phyloP scores from a whole-genome alignment of 2,888 invertebrate species.

The Endomychus coccineus region DNA sequence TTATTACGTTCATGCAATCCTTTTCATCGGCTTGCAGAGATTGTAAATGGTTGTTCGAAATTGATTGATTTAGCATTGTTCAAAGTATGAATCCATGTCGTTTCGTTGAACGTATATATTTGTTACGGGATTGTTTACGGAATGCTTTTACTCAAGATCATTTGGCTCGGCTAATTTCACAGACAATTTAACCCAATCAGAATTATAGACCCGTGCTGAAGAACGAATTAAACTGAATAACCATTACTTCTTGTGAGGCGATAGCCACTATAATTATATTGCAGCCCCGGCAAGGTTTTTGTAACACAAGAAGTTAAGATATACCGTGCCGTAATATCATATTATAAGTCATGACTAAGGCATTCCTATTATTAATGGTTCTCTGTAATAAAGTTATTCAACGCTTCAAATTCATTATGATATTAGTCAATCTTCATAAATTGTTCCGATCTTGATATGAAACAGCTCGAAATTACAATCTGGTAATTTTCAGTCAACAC shows the following conservation, averaged over 20 bases:
- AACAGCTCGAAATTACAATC: too few species aligned
- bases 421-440: slow-evolving; percentile 10
- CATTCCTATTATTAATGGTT: slow-evolving; percentile 11
- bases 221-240: slow-evolving; percentile 12
- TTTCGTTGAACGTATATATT: too few species aligned
- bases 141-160: too few species aligned
- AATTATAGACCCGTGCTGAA: slow-evolving; percentile 9
- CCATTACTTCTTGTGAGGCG: slow-evolving; percentile 12
- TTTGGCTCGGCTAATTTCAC: slow-evolving; percentile 15
- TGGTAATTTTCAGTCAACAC: too few species aligned
- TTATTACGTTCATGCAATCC: too few species aligned
- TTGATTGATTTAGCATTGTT: too few species aligned
- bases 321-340: slow-evolving; percentile 5
- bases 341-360: slow-evolving; percentile 3
- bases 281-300: slow-evolving; percentile 9
- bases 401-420: slow-evolving; percentile 13
- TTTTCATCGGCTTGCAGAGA: too few species aligned
- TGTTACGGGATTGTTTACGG: too few species aligned
- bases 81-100: too few species aligned
- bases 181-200: slow-evolving; percentile 9
- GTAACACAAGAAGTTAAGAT: slow-evolving; percentile 13
- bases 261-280: slow-evolving; percentile 10
- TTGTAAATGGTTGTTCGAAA: too few species aligned
- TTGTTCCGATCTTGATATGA: too few species aligned
- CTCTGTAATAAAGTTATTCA: slow-evolving; percentile 15